A percentile compares a stretch with the other conserved stretches of the same genome.
Conservation (phyloP, 1,140 invertebrate species). For the Caenorhabditis tropicalis region DNA sequence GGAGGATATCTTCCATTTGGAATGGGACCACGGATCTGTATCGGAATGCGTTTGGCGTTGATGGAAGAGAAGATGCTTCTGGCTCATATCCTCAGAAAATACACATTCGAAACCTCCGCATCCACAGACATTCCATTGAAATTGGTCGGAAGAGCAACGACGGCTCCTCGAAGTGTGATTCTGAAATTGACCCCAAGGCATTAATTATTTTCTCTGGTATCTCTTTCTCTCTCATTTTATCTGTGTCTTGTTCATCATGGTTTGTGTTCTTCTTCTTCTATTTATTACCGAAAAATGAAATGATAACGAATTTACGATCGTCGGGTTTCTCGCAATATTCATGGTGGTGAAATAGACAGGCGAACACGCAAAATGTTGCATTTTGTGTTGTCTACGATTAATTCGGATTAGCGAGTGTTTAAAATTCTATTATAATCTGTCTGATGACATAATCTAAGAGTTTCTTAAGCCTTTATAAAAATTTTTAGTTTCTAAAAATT, state of each 20-base stretch:
- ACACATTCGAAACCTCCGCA: not conserved
- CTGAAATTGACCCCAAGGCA: not conserved
- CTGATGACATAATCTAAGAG: no score
- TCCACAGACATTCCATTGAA: conserved; percentile 22
- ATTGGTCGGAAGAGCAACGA: conserved; percentile 2
- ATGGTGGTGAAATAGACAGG: not conserved
- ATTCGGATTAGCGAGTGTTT: no score
- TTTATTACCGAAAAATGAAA: not conserved
- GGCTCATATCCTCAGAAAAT: conserved; percentile 68
- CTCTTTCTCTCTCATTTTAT: no score
- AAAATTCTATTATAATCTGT: no score
- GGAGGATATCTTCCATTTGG: conserved; percentile 74
- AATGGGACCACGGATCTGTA: conserved; percentile 75
- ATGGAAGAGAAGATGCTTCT: conserved; percentile 78
- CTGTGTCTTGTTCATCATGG: conserved; percentile 9
- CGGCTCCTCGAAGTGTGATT: not conserved
- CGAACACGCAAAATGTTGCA: no score
- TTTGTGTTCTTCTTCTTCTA: no score
- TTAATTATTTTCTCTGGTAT: not conserved
- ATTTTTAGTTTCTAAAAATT: no score
- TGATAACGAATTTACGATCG: not conserved
- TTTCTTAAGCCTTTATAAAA: no score
- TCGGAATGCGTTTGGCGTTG: conserved; percentile 78
- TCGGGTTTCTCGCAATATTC: not conserved
- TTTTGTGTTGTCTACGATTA: no score